phyloP scores from a whole-genome alignment of 1,140 invertebrate genomes.

The Sesamia nonagrioides region DNA sequence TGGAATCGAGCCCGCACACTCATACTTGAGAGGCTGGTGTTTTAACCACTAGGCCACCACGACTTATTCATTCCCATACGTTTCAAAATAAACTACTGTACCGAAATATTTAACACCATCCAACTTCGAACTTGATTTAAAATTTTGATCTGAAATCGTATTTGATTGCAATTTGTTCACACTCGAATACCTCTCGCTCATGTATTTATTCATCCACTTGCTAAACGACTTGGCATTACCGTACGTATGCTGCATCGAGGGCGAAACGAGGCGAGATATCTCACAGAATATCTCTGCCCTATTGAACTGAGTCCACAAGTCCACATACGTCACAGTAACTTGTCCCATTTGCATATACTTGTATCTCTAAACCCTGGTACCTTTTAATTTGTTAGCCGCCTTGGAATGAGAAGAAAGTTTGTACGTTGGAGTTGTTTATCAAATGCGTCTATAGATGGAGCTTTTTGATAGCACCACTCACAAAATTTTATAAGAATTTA shows the following conservation, averaged over 20 bases:
- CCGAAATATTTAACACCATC: not conserved
- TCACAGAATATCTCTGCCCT: constrained; percentile 3
- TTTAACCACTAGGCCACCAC: too few species aligned
- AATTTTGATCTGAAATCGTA: constrained; percentile 24
- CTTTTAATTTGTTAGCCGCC: not conserved
- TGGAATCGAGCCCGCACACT: too few species aligned
- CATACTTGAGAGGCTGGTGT: too few species aligned
- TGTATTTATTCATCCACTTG: constrained; percentile 31
- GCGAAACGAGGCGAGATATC: not conserved
- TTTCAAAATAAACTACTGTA: not conserved
- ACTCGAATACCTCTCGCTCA: not conserved
- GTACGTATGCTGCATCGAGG: not conserved
- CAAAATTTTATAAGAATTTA: not conserved
- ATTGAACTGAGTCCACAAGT: constrained; percentile 12
- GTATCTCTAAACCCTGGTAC: not conserved
- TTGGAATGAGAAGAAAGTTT: constrained; percentile 3
- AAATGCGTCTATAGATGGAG: not conserved
- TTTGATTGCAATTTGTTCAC: constrained; percentile 42
- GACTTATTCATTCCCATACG: too few species aligned
- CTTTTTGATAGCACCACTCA: not conserved
- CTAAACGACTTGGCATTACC: constrained; percentile 8
- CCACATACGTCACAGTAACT: not conserved
- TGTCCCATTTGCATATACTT: not conserved
- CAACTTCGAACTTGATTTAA: not conserved
- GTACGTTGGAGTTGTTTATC: not conserved